Evolutionary conservation across 2,113 vertebrate species (phyloP).

Genomic region (Platichthys stellatus): DNA sequence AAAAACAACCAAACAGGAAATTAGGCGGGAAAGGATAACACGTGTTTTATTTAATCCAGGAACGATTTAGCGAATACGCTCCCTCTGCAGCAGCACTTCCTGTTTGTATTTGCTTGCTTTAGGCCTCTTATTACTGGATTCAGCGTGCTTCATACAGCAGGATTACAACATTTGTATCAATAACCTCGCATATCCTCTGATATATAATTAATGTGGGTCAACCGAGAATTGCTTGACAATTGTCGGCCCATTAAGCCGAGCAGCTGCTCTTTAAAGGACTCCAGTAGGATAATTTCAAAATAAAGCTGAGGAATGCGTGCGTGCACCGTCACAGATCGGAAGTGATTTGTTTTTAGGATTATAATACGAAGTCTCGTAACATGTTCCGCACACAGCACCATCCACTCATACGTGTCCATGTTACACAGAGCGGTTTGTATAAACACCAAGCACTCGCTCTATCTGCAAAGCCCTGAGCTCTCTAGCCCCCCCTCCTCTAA

Average conservation of each 20-base stretch:
- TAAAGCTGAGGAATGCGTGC: no score
- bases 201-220: conserved; percentile 6
- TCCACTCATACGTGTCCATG: no score
- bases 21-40: not conserved
- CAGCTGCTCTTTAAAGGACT: conserved; percentile 12
- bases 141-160: not conserved
- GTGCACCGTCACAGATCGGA: not conserved
- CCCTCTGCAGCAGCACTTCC: not conserved
- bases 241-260: no score
- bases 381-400: no score
- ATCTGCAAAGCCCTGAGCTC: no score
- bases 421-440: no score
- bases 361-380: no score
- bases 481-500: no score
- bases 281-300: conserved; percentile 14
- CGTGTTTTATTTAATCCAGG: conserved; percentile 18
- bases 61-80: not conserved
- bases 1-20: not conserved
- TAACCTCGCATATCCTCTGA: conserved; percentile 29
- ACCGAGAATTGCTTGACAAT: no score
- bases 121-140: not conserved
- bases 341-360: no score
- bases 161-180: conserved; percentile 24
- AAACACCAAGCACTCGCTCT: no score
- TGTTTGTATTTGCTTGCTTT: not conserved